Base-by-base conservation (phyloP, 2,113 vertebrate genomes). In the Scomber japonicus region DNA sequence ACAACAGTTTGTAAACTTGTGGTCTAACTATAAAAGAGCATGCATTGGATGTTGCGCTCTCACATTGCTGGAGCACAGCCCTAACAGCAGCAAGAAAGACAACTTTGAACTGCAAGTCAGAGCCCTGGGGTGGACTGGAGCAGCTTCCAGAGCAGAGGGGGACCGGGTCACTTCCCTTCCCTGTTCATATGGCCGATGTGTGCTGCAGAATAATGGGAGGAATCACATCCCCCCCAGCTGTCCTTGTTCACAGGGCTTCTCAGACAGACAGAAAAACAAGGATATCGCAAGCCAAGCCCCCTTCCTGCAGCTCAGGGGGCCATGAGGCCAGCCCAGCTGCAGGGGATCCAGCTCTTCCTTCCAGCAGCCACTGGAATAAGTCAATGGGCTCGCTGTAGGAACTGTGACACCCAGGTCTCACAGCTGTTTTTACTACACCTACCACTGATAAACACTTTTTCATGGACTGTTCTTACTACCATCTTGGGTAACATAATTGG, bases 261-360 rank as follows among this genome's bases (percentile, higher is more conserved):
- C 89, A 90, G 90, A 89, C 88, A 81, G 88, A 90, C 71, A 86
- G 81, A 89, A 92, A 91, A 90, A 92, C 85, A 91, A 83, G 77
- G 49, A 89, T 84, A 87, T 82, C n/a, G 51, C 67, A 49, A 67
- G 78, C 82, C 67, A 60, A 80, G 62, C 63, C 63, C 85, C 69
- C 85, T 92, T 93, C 90, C 91, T 93, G 87, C 83, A 79, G 89
- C 85, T 80, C 59, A 19, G 45, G 55, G 55, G 81, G 77, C 75
- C 70, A 76, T 56, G 49, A 53, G 50, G 73, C 57, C 24, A 2
- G 16, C 46, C 73, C 91, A 89, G 88, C 89, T 89, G 90, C 88
- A 80, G 81, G 82, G 81, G 82, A 60, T 84, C 68, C 51, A 49
- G 75, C 45, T 85, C 82, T 87, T 90, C 82, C 80, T 84, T 72